Evolutionary conservation across 2,113 vertebrate genomes (phyloP), one percentile per base, ranked within the genome.

Genomic region (Mustela nigripes): DNA sequence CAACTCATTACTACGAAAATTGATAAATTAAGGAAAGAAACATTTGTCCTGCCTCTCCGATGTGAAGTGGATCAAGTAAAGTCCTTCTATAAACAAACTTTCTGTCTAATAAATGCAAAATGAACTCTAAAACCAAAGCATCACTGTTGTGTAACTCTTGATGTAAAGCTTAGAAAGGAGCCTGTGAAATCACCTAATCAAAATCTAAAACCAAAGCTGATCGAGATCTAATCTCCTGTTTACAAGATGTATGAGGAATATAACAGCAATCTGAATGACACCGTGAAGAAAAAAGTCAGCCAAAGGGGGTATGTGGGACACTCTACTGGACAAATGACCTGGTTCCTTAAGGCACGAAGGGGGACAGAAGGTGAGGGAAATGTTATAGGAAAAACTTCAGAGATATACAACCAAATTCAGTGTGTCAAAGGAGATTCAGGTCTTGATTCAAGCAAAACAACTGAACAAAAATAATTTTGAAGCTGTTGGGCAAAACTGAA

Each of bases 61-160:
- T 73, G 58, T 45, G 85, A 87, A 67, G 33, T 33, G 84, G n/a
- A 89, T 60, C 21, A 69, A 83, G 31, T 4, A 58, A 94, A 48
- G 21, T 69, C 11, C 14, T 94, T 95, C 65, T 94, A 4, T 67
- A 73, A 85, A 74, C 48, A 69, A 60, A 71, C 7, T 86, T 42
- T 62, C 60, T 36, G 48, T 22, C 12, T 90, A 97, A 87, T 96
- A 65, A 76, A 78, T 88, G 28, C 21, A 83, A 92, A 96, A 88
- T 69, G 53, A 97, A 83, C 90, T 88, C 45, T 76, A 53, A 92
- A 91, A 91, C 87, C 24, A 45, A 31, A 95, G 85, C 48, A 65
- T 36, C 4, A 62, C 36, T n/a, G 73, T 10, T 80, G 8, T 80
- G 0, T 2, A 95, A 56, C 7, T 7, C 15, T 92, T 84, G n/a